phyloP scores from a whole-genome alignment of 2,888 invertebrate genomes.

The Taenaris catops region DNA sequence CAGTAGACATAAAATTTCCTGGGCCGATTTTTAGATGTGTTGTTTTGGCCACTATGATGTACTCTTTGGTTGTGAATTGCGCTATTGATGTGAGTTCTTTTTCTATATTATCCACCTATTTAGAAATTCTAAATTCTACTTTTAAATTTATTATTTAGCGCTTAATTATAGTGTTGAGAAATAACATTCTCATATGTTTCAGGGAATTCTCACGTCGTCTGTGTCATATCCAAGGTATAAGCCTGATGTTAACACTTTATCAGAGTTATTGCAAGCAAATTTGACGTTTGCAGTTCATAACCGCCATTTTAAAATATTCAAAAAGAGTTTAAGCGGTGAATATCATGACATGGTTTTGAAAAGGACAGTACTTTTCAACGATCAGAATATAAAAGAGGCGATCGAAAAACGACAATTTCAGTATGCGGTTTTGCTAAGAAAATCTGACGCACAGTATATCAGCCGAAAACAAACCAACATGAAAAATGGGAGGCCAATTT shows the following conservation, averaged over 20 bases:
- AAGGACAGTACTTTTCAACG: conserved; percentile 53
- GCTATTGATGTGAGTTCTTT: conserved; percentile 61
- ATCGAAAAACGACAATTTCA: conserved; percentile 57
- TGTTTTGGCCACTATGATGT: conserved; percentile 48
- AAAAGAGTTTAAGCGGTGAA: conserved; percentile 41
- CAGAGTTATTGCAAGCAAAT: conserved; percentile 42
- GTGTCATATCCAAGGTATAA: conserved; percentile 57
- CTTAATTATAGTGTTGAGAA: background rate
- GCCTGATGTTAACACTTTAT: conserved; percentile 44
- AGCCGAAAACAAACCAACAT: conserved; percentile 45
- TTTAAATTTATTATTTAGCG: background rate
- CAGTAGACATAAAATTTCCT: conserved; percentile 51
- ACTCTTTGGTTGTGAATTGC: conserved; percentile 62
- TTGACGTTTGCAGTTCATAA: conserved; percentile 56
- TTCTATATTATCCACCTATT: background rate
- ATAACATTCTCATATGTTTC: conserved; percentile 28
- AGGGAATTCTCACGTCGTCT: conserved; percentile 66
- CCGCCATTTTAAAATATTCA: conserved; percentile 48
- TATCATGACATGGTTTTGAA: conserved; percentile 37
- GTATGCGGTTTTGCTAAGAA: conserved; percentile 70
- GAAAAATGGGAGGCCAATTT: conserved; percentile 60
- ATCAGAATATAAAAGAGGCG: conserved; percentile 47
- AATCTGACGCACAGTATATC: conserved; percentile 54
- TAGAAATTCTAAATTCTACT: background rate
- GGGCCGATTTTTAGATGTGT: conserved; percentile 55